These are phyloP conservation scores for Hydrotaea diabolus DNA, from an alignment of 2,888 invertebrate genomes.

Conservation along the genomic window DNA sequence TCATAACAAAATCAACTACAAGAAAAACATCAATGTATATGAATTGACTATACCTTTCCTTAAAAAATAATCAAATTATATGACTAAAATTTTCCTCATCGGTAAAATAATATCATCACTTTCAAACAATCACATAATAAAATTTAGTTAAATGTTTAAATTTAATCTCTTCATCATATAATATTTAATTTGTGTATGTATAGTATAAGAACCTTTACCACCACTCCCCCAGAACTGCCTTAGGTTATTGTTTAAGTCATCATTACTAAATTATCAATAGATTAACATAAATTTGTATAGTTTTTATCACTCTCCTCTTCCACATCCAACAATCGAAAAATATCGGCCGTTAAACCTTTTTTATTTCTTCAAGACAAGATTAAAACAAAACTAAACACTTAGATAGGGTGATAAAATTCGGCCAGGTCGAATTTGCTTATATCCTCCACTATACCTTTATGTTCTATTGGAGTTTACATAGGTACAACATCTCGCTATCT, in stretches of 20 bases:
- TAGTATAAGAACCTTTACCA: neutral
- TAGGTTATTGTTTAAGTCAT: slow-evolving; percentile 38
- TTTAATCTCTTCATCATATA: neutral
- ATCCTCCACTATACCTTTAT: neutral
- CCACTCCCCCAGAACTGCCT: slow-evolving; percentile 38
- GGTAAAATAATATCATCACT: neutral
- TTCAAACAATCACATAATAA: neutral
- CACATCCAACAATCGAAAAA: neutral
- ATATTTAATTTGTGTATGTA: slow-evolving; percentile 8
- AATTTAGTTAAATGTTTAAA: slow-evolving; percentile 1
- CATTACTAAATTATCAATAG: neutral
- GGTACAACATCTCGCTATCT: too few species aligned
- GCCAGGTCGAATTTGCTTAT: neutral
- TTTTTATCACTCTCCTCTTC: neutral
- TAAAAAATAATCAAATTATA: neutral
- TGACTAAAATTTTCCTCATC: neutral
- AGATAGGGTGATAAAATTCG: neutral
- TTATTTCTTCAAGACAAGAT: neutral
- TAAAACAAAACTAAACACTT: slow-evolving; percentile 4
- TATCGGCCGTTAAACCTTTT: neutral
- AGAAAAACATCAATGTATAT: slow-evolving; percentile 24
- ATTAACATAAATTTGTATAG: neutral
- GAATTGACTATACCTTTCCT: slow-evolving; percentile 10
- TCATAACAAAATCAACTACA: slow-evolving; percentile 37
- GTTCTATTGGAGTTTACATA: too few species aligned